These are phyloP conservation scores for Hyaena hyaena DNA, from an alignment of 2,113 vertebrate genomes.

Conservation along the genomic window DNA sequence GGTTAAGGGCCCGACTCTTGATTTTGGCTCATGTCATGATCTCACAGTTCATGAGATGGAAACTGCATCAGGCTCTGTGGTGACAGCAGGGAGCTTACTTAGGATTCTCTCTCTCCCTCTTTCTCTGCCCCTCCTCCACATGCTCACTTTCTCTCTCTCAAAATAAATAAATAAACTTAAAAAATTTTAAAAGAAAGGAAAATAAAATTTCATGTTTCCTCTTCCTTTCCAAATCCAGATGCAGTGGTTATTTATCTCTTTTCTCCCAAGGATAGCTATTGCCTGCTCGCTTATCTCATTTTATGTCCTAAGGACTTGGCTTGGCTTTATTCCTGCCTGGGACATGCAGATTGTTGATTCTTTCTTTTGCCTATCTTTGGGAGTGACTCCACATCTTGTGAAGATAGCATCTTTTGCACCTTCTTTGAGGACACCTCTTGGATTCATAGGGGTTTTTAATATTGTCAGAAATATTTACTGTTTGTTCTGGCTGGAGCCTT, in stretches of 20 bases:
- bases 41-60: no score
- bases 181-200: not conserved
- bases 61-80: no score
- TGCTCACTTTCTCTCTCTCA: no score
- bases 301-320: not conserved
- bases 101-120: no score
- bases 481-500: not conserved
- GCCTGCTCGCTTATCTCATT: not conserved
- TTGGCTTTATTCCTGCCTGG: not conserved
- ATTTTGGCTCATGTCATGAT: no score
- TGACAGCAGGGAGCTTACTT: no score
- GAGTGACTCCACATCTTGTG: not conserved
- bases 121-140: no score
- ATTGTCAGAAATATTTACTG: not conserved
- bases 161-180: no score
- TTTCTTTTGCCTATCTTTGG: not conserved
- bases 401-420: not conserved
- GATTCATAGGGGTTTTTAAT: not conserved
- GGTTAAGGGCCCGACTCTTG: no score
- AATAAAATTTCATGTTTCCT: not conserved
- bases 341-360: not conserved
- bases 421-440: not conserved
- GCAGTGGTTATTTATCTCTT: not conserved
- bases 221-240: not conserved
- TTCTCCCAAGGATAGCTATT: not conserved